Percentiles rank a stretch among this genome's conserved stretches.
Conservation (phyloP, 1,140 invertebrate genomes). For the Platyscapa corneri region DNA sequence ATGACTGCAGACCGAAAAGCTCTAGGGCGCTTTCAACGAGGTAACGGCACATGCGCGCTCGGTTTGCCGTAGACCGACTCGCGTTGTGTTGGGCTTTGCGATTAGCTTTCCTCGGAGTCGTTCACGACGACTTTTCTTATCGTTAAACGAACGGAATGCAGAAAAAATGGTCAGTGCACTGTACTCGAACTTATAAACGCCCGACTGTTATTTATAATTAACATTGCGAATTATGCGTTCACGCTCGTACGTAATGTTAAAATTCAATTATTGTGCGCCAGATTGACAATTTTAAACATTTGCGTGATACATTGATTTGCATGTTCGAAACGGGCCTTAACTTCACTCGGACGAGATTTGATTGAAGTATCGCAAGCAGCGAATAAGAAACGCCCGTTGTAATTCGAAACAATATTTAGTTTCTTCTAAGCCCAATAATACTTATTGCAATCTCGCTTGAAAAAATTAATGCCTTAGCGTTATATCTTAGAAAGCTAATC, state of each 20-base stretch:
- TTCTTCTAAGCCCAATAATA: not conserved
- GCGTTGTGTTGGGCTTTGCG: slow-evolving; percentile 1
- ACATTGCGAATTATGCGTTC: not conserved
- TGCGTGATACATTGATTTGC: too few species aligned
- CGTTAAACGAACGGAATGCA: not conserved
- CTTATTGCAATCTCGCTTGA: not conserved
- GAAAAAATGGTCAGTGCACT: not conserved
- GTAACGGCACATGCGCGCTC: slow-evolving; percentile 20
- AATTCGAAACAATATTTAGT: not conserved
- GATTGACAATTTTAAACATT: not conserved
- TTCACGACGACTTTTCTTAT: slow-evolving; percentile 28
- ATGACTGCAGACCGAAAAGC: slow-evolving; percentile 9
- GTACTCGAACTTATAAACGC: not conserved
- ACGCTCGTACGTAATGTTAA: not conserved
- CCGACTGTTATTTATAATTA: not conserved
- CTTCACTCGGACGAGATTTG: not conserved
- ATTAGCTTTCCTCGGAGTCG: slow-evolving; percentile 32
- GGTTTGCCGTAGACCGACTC: not conserved
- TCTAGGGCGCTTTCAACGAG: slow-evolving; percentile 6
- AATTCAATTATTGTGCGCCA: not conserved
- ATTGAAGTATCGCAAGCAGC: not conserved
- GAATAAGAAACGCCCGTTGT: not conserved
- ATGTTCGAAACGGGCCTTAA: not conserved
- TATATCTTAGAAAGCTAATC: not conserved
- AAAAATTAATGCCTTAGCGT: not conserved